Conservation (phyloP, 2,888 invertebrate genomes). For the Tubulanus polymorphus region DNA sequence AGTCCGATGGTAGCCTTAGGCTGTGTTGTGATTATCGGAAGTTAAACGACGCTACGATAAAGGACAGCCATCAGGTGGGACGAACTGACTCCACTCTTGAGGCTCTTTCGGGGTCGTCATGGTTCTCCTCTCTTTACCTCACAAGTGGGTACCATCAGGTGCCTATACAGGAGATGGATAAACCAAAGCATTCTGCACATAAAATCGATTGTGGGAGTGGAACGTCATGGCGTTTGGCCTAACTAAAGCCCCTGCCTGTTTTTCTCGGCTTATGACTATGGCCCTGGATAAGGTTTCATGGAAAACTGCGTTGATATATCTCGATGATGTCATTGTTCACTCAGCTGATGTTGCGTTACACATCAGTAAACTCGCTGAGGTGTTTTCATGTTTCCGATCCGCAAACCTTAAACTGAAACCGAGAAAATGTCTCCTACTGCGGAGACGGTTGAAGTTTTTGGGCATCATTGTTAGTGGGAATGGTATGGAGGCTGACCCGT, state of each 20-base stretch:
- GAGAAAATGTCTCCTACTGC: not conserved
- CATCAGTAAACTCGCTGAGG: not conserved
- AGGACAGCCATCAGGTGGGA: not conserved
- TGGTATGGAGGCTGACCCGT: not conserved
- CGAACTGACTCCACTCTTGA: constrained; percentile 1
- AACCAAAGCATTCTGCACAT: not conserved
- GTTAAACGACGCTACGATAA: not conserved
- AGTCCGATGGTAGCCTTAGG: not conserved
- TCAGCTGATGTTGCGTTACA: not conserved
- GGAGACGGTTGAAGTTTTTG: not conserved
- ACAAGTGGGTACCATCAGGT: not conserved
- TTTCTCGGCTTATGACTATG: not conserved
- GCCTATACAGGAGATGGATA: not conserved
- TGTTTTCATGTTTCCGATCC: not conserved
- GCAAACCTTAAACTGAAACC: not conserved
- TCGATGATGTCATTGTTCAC: constrained; percentile 9
- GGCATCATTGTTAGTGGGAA: not conserved
- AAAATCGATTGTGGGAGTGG: not conserved
- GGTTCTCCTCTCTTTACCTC: not conserved
- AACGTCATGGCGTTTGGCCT: not conserved
- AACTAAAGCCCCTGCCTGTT: not conserved
- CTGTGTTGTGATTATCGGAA: not conserved
- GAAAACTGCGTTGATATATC: constrained; percentile 1
- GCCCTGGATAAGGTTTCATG: not conserved
- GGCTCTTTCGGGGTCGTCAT: too few species aligned